Percentiles rank a stretch among this genome's conserved stretches.
phyloP scores from a whole-genome alignment of 1,140 invertebrate species.

The Stratiolaelaps scimitus region DNA sequence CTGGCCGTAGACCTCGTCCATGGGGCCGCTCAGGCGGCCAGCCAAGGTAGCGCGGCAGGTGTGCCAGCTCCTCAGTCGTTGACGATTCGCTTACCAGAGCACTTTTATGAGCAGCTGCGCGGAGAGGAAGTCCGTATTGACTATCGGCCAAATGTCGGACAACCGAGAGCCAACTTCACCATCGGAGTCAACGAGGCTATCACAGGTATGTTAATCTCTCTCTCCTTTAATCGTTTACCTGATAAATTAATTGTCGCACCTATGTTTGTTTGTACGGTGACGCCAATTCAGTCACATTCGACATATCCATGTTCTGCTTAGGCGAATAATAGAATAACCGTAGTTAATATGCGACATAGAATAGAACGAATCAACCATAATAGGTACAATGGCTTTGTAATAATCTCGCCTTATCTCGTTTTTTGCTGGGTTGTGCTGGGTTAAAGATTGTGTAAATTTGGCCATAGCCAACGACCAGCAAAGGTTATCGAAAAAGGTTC shows the following conservation, averaged over 20 bases:
- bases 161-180: constrained; percentile 26
- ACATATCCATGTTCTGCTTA: neutral
- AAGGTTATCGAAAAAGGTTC: too few relatives aligned
- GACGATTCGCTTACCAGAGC: constrained; percentile 8
- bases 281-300: neutral
- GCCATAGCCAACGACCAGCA: too few relatives aligned
- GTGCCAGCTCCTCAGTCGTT: constrained; percentile 21
- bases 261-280: neutral
- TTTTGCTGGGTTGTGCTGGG: too few relatives aligned
- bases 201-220: constrained; percentile 13
- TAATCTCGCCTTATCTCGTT: too few relatives aligned
- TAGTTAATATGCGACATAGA: too few relatives aligned
- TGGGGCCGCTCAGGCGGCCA: too few relatives aligned
- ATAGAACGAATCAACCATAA: too few relatives aligned
- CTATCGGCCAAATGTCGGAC: constrained; percentile 14
- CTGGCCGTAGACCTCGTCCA: too few relatives aligned
- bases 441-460: too few relatives aligned
- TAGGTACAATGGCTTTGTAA: too few relatives aligned
- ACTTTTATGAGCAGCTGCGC: constrained; percentile 3
- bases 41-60: neutral
- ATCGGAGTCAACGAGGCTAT: constrained; percentile 26
- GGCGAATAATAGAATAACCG: too few relatives aligned
- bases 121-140: constrained; percentile 25
- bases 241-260: too few relatives aligned
- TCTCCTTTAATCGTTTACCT: neutral